Conservation (phyloP, 1,140 invertebrate species). For the Eriosoma lanigerum region DNA sequence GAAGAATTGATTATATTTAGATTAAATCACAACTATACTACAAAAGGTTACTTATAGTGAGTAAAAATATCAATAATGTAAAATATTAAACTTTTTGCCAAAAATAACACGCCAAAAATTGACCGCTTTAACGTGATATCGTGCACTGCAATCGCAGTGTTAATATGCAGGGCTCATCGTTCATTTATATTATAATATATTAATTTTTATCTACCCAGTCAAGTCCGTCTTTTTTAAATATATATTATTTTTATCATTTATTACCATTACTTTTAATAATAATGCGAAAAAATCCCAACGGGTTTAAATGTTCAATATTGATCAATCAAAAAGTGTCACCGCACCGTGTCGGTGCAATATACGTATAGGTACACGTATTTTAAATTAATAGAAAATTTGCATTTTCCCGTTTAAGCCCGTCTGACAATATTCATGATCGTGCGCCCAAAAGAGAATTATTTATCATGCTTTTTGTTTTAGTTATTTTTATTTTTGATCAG, state of each 20-base stretch:
- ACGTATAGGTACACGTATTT: slow-evolving; percentile 11
- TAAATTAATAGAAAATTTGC: slow-evolving; percentile 28
- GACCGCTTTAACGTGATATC: no score
- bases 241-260: no score
- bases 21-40: no score
- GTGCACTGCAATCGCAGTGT: no score
- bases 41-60: no score
- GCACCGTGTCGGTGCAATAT: neutral
- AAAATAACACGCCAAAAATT: no score
- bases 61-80: no score
- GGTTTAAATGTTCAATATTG: neutral
- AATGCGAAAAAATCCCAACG: neutral
- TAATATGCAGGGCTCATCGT: neutral
- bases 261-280: neutral
- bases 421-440: slow-evolving; percentile 8
- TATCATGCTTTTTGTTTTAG: slow-evolving; percentile 24
- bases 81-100: no score
- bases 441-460: slow-evolving; percentile 26
- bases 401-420: slow-evolving; percentile 7
- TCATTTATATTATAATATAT: slow-evolving; percentile 7
- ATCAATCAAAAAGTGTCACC: slow-evolving; percentile 29
- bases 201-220: neutral
- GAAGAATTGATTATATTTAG: no score
- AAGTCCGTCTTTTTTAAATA: neutral
- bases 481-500: slow-evolving; percentile 5